These are phyloP conservation scores for Drosophila helvetica DNA, from an alignment of 2,888 invertebrate genomes.

Conservation along the genomic window DNA sequence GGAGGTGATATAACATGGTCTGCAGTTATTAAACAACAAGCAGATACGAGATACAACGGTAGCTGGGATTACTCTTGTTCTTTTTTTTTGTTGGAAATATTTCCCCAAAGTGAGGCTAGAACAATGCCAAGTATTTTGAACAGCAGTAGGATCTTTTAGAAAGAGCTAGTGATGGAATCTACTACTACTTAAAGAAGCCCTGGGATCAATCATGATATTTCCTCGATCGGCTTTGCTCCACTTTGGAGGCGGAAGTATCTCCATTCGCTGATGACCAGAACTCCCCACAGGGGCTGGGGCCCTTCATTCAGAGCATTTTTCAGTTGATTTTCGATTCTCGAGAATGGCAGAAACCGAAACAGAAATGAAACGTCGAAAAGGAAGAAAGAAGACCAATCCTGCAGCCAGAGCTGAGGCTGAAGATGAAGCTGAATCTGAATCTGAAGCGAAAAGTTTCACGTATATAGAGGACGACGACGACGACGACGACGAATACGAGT, in stretches of 20 bases:
- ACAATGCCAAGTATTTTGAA: too few species aligned
- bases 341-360: constrained; percentile 22
- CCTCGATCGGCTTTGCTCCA: background rate
- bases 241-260: constrained; percentile 4
- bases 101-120: too few species aligned
- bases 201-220: background rate
- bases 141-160: background rate
- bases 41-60: constrained; percentile 30
- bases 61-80: constrained; percentile 6
- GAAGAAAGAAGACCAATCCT: constrained; percentile 44
- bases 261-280: constrained; percentile 21
- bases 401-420: background rate
- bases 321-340: constrained; percentile 32
- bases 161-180: too few species aligned
- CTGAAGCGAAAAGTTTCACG: constrained; percentile 18
- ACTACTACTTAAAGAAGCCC: background rate
- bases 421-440: background rate
- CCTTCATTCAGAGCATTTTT: constrained; percentile 59
- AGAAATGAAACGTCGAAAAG: constrained; percentile 29
- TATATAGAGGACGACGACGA: background rate
- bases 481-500: too few species aligned
- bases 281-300: constrained; percentile 35
- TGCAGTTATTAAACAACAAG: constrained; percentile 71
- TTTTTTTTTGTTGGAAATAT: background rate
- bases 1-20: constrained; percentile 80